Evolutionary conservation across 2,888 invertebrate genomes (phyloP), one percentile per base, ranked within the genome.

Genomic region (Rosalia funebris): DNA sequence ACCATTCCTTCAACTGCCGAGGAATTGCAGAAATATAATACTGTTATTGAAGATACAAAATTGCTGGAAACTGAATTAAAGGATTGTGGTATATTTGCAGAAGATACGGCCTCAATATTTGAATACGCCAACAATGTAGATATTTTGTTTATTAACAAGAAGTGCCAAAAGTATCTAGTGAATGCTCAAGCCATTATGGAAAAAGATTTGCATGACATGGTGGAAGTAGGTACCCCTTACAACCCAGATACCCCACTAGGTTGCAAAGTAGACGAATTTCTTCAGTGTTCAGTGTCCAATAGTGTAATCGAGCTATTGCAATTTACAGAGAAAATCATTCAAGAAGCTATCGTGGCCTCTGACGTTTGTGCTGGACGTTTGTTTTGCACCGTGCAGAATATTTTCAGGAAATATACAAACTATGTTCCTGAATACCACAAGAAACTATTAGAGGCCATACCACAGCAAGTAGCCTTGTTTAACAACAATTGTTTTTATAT

Each of bases 401-500:
- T 95, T 62, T 87, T 95, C 69, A 89, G 90, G 73, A 82, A 91
- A 70, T 96, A 94, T 79, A 86, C 88, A 58, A 88, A 87, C 41
- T 87, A 93, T 47, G 90, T 94, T 16, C 91, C 93, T 0, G 88
- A 89, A 67, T 87, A 91, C 74, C 95, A 96, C 81, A 89, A 89
- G 75, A 89, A 90, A 72, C 87, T 90, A 69, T 83, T 96, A 57
- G 88, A 91, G 75, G 91, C 89, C 0, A 91, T 96, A 74, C 96
- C 96, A 1, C 95, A 96, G 75, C 92, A 94, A 82, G 88, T 91
- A 69, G 95, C 92, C 3, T 77, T 95, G 17, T 92, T 92, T 76
- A 90, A 96, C 82, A 97, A 97, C 83, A 96, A 97, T 81, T 95
- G 95, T 78, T 89, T 92, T 88, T 96, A 89, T 76, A 83, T 97